These are phyloP conservation scores for Parambassis ranga DNA, from an alignment of 2,797 vertebrate species.

Conservation along the genomic window DNA sequence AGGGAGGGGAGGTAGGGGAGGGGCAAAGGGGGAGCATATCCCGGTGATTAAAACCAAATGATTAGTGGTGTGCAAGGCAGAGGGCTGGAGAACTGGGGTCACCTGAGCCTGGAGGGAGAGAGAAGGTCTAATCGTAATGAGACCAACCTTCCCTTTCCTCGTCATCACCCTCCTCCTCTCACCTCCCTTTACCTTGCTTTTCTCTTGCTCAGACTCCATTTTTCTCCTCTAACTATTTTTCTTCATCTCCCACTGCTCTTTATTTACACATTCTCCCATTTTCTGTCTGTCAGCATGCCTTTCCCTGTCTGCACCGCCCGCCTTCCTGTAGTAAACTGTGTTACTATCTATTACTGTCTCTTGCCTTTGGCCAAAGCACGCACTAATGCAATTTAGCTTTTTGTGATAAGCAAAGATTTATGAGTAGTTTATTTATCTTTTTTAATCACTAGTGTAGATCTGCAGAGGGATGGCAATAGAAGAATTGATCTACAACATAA, in stretches of 20 bases:
- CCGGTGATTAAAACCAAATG: constrained; percentile 79
- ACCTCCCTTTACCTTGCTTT: neutral
- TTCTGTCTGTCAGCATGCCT: constrained; percentile 32
- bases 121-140: constrained; percentile 80
- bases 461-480: constrained; percentile 57
- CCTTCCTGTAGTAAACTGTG: constrained; percentile 49
- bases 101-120: constrained; percentile 73
- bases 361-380: constrained; percentile 54
- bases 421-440: constrained; percentile 59
- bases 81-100: constrained; percentile 70
- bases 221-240: constrained; percentile 18
- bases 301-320: constrained; percentile 23
- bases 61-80: constrained; percentile 73
- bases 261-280: constrained; percentile 48
- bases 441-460: constrained; percentile 60
- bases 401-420: constrained; percentile 65
- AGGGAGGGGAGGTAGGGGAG: constrained; percentile 41
- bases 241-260: constrained; percentile 34
- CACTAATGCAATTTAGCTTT: constrained; percentile 57
- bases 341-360: constrained; percentile 62
- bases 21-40: constrained; percentile 64
- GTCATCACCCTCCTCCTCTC: constrained; percentile 39
- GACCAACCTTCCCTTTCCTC: constrained; percentile 70
- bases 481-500: constrained; percentile 47
- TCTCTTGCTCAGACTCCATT: constrained; percentile 20